A percentile compares a stretch with the other conserved stretches of the same genome.
These are phyloP conservation scores for Cyclura pinguis DNA, from an alignment of 2,797 vertebrate genomes.

Conservation along the genomic window DNA sequence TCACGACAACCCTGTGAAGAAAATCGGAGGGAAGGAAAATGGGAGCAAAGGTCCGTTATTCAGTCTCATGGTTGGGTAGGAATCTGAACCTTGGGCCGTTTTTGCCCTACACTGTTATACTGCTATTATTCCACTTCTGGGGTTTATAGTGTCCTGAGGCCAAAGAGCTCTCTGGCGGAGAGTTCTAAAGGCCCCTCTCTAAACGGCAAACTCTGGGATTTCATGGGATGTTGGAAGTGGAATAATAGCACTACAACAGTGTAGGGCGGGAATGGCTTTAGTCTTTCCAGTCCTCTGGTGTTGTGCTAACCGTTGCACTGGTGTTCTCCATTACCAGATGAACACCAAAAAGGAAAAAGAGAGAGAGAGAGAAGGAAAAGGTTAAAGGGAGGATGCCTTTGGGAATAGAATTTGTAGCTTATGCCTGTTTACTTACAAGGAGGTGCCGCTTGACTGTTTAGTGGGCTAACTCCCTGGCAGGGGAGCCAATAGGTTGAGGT, in stretches of 20 bases:
- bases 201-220: too few relatives aligned
- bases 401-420: background rate
- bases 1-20: background rate
- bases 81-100: too few relatives aligned
- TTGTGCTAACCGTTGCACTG: background rate
- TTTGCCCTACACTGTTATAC: too few relatives aligned
- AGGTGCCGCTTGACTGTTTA: background rate
- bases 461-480: background rate
- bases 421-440: background rate
- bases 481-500: background rate
- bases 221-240: too few relatives aligned
- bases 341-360: too few relatives aligned
- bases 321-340: background rate
- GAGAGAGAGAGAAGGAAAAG: too few relatives aligned
- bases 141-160: too few relatives aligned
- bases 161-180: too few relatives aligned
- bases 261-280: too few relatives aligned
- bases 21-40: background rate
- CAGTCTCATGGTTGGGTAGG: background rate
- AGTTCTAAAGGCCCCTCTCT: too few relatives aligned
- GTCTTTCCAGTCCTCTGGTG: background rate
- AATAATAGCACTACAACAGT: too few relatives aligned
- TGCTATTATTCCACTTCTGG: too few relatives aligned
- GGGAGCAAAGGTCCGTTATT: background rate
- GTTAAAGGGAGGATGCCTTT: background rate